phyloP scores from a whole-genome alignment of 2,888 invertebrate species.

The Lasioglossum zephyrum region DNA sequence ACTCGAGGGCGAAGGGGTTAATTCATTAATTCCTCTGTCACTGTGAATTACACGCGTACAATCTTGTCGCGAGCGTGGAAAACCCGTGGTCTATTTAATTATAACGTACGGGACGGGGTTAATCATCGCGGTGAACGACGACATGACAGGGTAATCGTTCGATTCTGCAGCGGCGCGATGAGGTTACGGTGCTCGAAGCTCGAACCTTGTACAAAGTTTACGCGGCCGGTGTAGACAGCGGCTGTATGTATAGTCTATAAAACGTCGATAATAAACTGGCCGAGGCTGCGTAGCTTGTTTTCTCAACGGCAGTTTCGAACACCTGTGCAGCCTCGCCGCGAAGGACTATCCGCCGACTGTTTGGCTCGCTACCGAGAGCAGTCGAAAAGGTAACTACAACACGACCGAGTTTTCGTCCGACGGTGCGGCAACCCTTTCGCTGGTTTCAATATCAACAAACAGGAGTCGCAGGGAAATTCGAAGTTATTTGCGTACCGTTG shows the following conservation, averaged over 20 bases:
- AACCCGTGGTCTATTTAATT: neutral
- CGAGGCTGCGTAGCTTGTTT: slow-evolving; percentile 10
- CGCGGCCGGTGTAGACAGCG: slow-evolving; percentile 10
- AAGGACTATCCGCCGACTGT: slow-evolving; percentile 8
- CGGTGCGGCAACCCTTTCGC: neutral
- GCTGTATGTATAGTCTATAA: neutral
- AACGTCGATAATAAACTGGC: slow-evolving; percentile 16
- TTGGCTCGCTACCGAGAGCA: neutral
- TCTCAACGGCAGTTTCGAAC: neutral
- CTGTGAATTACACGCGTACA: neutral
- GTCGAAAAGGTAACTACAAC: neutral
- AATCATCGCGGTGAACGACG: neutral
- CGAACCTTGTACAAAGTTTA: neutral
- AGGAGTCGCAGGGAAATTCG: neutral
- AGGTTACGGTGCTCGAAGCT: neutral
- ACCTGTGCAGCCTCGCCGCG: slow-evolving; percentile 10
- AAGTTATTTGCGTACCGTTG: no score
- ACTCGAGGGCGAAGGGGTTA: no score
- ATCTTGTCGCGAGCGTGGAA: neutral
- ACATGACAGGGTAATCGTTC: neutral
- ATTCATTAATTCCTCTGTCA: no score
- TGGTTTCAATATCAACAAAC: neutral
- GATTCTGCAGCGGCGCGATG: neutral
- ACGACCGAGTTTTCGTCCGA: neutral
- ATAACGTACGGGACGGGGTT: neutral